These are phyloP conservation scores for Drosophila mimetica DNA, from an alignment of 2,888 invertebrate genomes.

Conservation along the genomic window DNA sequence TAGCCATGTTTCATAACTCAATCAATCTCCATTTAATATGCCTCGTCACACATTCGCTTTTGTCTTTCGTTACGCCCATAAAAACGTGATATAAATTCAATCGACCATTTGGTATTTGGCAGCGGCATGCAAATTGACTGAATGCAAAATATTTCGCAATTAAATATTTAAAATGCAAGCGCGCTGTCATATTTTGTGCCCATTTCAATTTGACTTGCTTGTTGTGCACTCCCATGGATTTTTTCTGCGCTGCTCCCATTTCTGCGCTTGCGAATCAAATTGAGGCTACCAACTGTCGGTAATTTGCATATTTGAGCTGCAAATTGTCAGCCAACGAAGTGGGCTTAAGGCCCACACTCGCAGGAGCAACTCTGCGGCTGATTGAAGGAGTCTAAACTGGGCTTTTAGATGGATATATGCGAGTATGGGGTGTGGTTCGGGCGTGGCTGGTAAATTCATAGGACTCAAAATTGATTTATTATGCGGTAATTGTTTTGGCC, in stretches of 20 bases:
- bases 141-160: slow-evolving; percentile 49
- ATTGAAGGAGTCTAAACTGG: slow-evolving; percentile 57
- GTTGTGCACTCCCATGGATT: slow-evolving; percentile 26
- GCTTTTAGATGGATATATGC: slow-evolving; percentile 34
- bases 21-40: slow-evolving; percentile 3
- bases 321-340: slow-evolving; percentile 59
- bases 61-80: not conserved
- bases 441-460: slow-evolving; percentile 68
- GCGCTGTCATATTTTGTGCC: slow-evolving; percentile 57
- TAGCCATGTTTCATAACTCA: not conserved
- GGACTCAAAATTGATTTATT: slow-evolving; percentile 81
- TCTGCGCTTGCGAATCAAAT: slow-evolving; percentile 65
- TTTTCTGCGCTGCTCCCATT: slow-evolving; percentile 31
- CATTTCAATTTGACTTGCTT: slow-evolving; percentile 52
- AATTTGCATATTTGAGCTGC: slow-evolving; percentile 74
- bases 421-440: slow-evolving; percentile 26
- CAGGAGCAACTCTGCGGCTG: slow-evolving; percentile 52
- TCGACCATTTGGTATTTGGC: slow-evolving; percentile 27
- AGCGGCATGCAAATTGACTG: slow-evolving; percentile 36
- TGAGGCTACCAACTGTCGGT: slow-evolving; percentile 74
- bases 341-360: slow-evolving; percentile 19
- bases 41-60: slow-evolving; percentile 4
- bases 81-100: slow-evolving; percentile 42
- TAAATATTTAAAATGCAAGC: slow-evolving; percentile 70
- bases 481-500: slow-evolving; percentile 82